phyloP scores from a whole-genome alignment of 2,888 invertebrate species.

The Galerucella nymphaeae region DNA sequence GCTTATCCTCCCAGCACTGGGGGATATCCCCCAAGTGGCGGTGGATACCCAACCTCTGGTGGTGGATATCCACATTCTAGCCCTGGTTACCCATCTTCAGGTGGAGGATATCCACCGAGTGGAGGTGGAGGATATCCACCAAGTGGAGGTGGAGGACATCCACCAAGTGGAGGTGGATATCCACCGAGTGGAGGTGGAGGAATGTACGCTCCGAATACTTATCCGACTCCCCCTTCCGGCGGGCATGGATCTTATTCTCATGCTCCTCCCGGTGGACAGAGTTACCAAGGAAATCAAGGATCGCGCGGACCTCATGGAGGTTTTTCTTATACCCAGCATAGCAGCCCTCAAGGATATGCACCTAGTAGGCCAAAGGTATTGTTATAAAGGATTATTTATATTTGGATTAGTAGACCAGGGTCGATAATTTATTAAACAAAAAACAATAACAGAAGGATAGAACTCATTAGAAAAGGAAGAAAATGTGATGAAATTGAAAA shows the following conservation, averaged over 20 bases:
- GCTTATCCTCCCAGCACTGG: slow-evolving; percentile 54
- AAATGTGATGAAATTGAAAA: too few species aligned
- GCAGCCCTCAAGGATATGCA: slow-evolving; percentile 35
- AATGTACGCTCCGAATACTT: slow-evolving; percentile 3
- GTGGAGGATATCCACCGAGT: slow-evolving; percentile 41
- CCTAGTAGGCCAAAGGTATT: slow-evolving; percentile 46
- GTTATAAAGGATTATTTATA: slow-evolving; percentile 9
- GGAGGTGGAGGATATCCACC: slow-evolving; percentile 30
- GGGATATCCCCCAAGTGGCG: slow-evolving; percentile 53
- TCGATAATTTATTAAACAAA: too few species aligned
- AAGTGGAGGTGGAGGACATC: slow-evolving; percentile 25
- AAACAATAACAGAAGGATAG: too few species aligned
- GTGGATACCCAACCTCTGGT: slow-evolving; percentile 45
- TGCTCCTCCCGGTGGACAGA: slow-evolving; percentile 54
- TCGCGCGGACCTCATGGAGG: slow-evolving; percentile 52
- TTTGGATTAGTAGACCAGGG: neutral
- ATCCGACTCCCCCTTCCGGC: slow-evolving; percentile 43
- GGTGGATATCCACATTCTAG: slow-evolving; percentile 46
- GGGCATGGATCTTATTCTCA: slow-evolving; percentile 49
- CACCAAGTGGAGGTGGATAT: slow-evolving; percentile 30
- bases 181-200: slow-evolving; percentile 24
- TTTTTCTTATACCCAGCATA: slow-evolving; percentile 44
- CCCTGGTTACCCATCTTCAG: slow-evolving; percentile 40
- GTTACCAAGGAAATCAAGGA: slow-evolving; percentile 41
- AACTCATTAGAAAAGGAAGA: too few species aligned